These are phyloP conservation scores for Olivierus martensii DNA, from an alignment of 1,140 invertebrate genomes.

Conservation along the genomic window DNA sequence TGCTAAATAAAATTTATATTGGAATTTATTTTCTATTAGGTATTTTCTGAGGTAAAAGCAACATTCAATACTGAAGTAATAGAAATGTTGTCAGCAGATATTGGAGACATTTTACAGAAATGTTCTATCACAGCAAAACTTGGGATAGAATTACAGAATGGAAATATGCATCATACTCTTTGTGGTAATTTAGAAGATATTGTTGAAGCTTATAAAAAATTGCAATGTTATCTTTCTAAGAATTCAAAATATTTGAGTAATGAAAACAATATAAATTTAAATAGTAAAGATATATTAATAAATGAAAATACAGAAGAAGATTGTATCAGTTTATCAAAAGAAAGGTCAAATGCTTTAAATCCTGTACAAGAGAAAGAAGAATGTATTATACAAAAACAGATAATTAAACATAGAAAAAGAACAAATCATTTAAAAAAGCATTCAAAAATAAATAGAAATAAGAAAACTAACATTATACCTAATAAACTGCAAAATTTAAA, in stretches of 20 bases:
- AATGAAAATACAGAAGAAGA: too few species aligned
- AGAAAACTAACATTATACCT: not conserved
- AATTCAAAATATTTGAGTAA: not conserved
- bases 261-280: not conserved
- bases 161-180: constrained; percentile 2
- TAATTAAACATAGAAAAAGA: too few species aligned
- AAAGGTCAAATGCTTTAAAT: not conserved
- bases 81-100: constrained; percentile 1
- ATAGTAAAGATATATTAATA: too few species aligned
- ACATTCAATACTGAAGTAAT: constrained; percentile 4
- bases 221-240: not conserved
- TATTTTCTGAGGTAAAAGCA: constrained; percentile 12
- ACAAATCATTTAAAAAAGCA: not conserved
- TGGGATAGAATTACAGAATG: not conserved
- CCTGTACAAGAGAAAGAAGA: not conserved
- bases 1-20: too few species aligned
- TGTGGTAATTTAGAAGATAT: constrained; percentile 11
- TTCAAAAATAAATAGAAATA: not conserved
- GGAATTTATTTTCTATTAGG: not conserved
- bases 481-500: not conserved
- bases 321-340: too few species aligned
- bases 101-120: constrained; percentile 1
- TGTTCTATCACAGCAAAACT: not conserved
- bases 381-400: not conserved
- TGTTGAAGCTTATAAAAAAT: constrained; percentile 1